Base-by-base conservation (phyloP, 2,797 vertebrate species). In the Argya squamiceps region DNA sequence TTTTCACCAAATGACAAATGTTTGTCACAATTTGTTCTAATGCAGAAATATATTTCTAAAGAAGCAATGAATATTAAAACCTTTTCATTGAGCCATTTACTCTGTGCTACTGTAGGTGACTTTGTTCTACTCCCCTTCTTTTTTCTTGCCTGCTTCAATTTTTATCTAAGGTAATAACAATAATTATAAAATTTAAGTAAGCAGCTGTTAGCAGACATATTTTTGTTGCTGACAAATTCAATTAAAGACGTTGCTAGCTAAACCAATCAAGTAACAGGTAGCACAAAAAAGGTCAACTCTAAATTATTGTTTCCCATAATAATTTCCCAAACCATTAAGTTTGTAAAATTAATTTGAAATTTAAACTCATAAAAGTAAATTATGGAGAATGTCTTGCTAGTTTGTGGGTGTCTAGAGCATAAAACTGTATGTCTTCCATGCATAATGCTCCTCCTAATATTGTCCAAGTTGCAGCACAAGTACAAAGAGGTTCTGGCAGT, bases 291-390 rank as follows among this genome's bases (percentile, higher is more conserved):
- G 97, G 96, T 97, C 96, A 97, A 8, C 82, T 89, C 93, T 96
- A 89, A 97, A 94, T 96, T 96, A 97, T 93, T 95, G 78, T 96
- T 97, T 92, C 89, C 73, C 71, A 95, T 97, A 96, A 96, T 97
- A 96, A 97, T 98, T 98, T 97, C 89, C 92, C 79, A 97, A 96
- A 90, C 71, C 84, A 98, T 97, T 97, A 97, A 96, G 34, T 89
- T 78, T 43, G n/a, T 96, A 95, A 97, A 97, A 97, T 94, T 93
- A 68, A 93, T 95, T 96, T 96, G 88, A 97, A 97, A 88, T 36
- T 87, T 76, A 93, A 97, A 80, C 56, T 43, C 68, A 89, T 97
- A 95, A 96, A 96, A 96, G 50, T 97, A 97, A 98, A 97, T 97
- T 95, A 96, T 92, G 65, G 79, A 96, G 80, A 88, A 90, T 90